Conservation (phyloP, 2,113 vertebrate genomes). For the Cranoglanis bouderius region DNA sequence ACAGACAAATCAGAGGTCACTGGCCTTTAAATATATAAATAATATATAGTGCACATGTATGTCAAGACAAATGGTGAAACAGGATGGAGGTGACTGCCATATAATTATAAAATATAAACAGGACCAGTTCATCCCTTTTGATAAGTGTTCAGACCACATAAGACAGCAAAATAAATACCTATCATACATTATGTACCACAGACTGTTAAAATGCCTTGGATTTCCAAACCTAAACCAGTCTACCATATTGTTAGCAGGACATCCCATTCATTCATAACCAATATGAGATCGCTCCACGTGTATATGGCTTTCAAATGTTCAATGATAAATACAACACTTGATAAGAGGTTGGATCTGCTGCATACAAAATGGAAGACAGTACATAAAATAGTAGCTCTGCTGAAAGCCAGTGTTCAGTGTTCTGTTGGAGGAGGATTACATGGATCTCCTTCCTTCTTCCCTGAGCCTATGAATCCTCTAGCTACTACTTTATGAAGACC, state of each 20-base stretch:
- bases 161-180: constrained; percentile 13
- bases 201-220: constrained; percentile 20
- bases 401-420: constrained; percentile 2
- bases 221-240: constrained; percentile 1
- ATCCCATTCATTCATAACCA: neutral
- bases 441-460: neutral
- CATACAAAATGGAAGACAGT: constrained; percentile 6
- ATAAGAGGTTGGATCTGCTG: constrained; percentile 17
- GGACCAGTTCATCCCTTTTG: constrained; percentile 19
- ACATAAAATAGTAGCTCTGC: neutral
- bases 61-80: constrained; percentile 19
- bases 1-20: constrained; percentile 1
- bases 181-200: neutral
- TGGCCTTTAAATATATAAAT: constrained; percentile 35
- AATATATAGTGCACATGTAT: constrained; percentile 23
- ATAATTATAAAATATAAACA: neutral
- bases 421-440: neutral
- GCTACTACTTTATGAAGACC: constrained; percentile 79
- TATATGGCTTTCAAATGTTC: constrained; percentile 45
- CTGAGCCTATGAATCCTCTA: constrained; percentile 59
- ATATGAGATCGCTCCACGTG: neutral
- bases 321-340: neutral
- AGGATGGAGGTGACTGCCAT: neutral
- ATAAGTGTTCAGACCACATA: constrained; percentile 22
- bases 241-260: neutral